These are phyloP conservation scores for Mamestra brassicae DNA, from an alignment of 2,888 invertebrate species.

Conservation along the genomic window DNA sequence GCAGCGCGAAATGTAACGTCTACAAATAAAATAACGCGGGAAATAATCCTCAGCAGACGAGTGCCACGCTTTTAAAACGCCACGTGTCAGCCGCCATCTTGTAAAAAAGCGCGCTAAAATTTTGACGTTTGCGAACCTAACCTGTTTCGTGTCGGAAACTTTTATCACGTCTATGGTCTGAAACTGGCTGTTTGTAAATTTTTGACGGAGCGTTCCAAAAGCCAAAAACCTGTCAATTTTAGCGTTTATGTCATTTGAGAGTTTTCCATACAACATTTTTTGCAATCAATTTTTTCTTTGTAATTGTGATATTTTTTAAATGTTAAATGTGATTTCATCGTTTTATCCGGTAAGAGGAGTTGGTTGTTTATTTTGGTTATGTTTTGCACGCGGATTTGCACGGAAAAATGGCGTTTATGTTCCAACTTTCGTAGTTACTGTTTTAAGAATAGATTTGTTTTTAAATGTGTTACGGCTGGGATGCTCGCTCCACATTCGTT, in stretches of 20 bases:
- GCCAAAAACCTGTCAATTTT: conserved; percentile 57
- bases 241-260: conserved; percentile 58
- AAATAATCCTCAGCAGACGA: conserved; percentile 73
- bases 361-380: conserved; percentile 55
- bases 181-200: conserved; percentile 55
- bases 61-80: conserved; percentile 71
- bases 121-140: conserved; percentile 51
- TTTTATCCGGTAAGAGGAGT: conserved; percentile 67
- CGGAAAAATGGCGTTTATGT: conserved; percentile 53
- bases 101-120: conserved; percentile 69
- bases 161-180: conserved; percentile 57
- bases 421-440: not conserved
- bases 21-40: conserved; percentile 82
- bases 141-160: conserved; percentile 44
- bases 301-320: conserved; percentile 62
- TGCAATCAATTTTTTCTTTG: conserved; percentile 65
- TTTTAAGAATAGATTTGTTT: conserved; percentile 22
- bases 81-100: conserved; percentile 70
- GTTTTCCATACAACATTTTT: conserved; percentile 67
- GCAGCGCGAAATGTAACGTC: conserved; percentile 81
- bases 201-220: conserved; percentile 59
- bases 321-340: conserved; percentile 65
- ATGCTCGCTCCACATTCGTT: conserved; percentile 4
- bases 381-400: conserved; percentile 25
- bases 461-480: conserved; percentile 29